phyloP scores from a whole-genome alignment of 2,797 vertebrate species.

The Falco concolor region DNA sequence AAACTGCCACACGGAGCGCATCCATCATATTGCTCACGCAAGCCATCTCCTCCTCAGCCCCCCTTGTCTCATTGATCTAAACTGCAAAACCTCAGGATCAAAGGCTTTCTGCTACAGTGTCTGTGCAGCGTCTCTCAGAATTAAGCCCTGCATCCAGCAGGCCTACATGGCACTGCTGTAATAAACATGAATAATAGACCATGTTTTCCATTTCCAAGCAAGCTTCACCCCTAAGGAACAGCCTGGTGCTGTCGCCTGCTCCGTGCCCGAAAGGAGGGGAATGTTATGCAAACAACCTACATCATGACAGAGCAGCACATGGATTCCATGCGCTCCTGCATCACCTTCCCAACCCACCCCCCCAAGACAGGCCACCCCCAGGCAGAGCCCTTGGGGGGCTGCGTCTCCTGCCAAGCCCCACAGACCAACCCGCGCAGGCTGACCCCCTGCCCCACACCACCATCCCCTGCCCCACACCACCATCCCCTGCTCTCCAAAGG shows the following conservation, averaged over 20 bases:
- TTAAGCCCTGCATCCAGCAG: not conserved
- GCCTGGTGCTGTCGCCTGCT: not conserved
- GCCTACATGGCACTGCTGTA: not conserved
- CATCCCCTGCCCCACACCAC: not conserved
- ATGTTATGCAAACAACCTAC: not conserved
- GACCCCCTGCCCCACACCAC: not conserved
- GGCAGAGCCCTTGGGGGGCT: not conserved
- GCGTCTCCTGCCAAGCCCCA: not conserved
- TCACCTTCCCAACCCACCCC: not conserved
- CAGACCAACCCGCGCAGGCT: not conserved
- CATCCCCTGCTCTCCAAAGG: not conserved
- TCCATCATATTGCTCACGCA: not conserved
- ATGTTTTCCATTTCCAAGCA: not conserved
- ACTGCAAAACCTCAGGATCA: not conserved
- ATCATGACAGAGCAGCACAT: not conserved
- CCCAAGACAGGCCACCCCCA: not conserved
- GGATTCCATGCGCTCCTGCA: not conserved
- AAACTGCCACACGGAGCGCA: not conserved
- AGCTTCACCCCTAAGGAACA: not conserved
- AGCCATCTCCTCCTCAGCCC: not conserved
- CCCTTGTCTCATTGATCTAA: not conserved
- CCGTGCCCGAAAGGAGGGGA: not conserved
- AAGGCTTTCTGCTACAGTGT: not conserved
- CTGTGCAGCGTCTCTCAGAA: not conserved
- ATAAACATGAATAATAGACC: not conserved